A percentile compares a stretch with the other conserved stretches of the same genome.
Evolutionary conservation across 1,140 invertebrate genomes (phyloP).

Genomic region (Drosophila paulistorum): DNA sequence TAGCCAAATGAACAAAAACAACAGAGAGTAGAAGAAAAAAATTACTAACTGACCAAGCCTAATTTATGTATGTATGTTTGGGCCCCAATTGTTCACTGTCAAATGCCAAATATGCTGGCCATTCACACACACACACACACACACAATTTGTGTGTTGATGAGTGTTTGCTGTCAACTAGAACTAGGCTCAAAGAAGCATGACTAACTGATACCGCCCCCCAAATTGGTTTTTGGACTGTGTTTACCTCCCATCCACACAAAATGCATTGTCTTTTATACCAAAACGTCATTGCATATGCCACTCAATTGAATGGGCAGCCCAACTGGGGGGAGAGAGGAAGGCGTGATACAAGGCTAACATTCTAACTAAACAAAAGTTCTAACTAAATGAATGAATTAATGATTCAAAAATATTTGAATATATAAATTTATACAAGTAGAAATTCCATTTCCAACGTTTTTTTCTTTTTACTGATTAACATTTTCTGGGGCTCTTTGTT

Average conservation of each 20-base stretch:
- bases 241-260: neutral
- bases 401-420: too few species aligned
- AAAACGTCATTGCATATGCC: neutral
- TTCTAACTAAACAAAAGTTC: too few species aligned
- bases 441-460: too few species aligned
- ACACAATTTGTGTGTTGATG: conserved; percentile 1
- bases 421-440: too few species aligned
- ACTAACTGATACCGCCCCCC: neutral
- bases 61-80: neutral
- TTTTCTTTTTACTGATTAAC: too few species aligned
- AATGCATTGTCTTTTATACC: neutral
- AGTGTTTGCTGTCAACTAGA: conserved; percentile 19
- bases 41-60: neutral
- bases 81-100: neutral
- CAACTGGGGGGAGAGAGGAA: too few species aligned
- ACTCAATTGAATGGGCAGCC: neutral
- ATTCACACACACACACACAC: neutral
- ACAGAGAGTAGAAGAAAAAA: neutral
- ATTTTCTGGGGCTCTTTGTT: too few species aligned
- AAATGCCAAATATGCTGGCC: neutral
- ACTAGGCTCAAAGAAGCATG: neutral
- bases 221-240: too few species aligned
- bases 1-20: conserved; percentile 25
- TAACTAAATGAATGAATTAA: too few species aligned
- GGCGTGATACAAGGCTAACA: too few species aligned